A percentile compares a stretch with the other conserved stretches of the same genome.
Conservation (phyloP, 2,797 vertebrate genomes). For the Nothura maculosa region DNA sequence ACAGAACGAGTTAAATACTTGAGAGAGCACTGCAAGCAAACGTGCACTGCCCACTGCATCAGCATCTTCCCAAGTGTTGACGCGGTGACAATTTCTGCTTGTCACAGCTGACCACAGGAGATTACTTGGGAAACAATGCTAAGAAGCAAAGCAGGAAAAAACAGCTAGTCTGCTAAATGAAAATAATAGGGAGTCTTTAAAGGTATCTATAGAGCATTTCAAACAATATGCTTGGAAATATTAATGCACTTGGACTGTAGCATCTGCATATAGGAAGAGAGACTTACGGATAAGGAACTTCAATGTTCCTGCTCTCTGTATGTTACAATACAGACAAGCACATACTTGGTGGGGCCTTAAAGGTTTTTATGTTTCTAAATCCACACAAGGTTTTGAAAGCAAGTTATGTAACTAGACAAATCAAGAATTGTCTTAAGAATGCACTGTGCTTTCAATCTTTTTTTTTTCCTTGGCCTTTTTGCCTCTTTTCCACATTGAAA, state of each 20-base stretch:
- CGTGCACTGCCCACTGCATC: conserved; percentile 44
- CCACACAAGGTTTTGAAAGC: not conserved
- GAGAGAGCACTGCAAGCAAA: conserved; percentile 24
- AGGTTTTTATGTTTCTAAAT: conserved; percentile 37
- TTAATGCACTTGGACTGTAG: not conserved
- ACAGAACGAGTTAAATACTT: conserved; percentile 52
- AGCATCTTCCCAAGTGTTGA: conserved; percentile 43
- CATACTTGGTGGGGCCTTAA: conserved; percentile 3
- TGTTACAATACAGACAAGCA: not conserved
- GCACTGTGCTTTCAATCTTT: not conserved
- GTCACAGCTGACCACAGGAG: not conserved
- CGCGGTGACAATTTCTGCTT: conserved; percentile 37
- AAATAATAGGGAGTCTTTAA: not conserved
- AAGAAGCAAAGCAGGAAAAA: conserved; percentile 7
- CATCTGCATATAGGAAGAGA: not conserved
- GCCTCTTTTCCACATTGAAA: not conserved
- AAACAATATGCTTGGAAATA: not conserved
- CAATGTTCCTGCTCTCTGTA: not conserved
- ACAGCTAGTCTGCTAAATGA: not conserved
- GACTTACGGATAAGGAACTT: not conserved
- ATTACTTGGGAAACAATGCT: not conserved
- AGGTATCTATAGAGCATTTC: not conserved
- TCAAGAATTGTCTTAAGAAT: not conserved
- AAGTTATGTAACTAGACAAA: conserved; percentile 30
- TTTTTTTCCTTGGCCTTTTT: not conserved